A percentile compares a stretch with the other conserved stretches of the same genome.
These are phyloP conservation scores for Andrena praecox DNA, from an alignment of 2,888 invertebrate genomes.

Conservation along the genomic window DNA sequence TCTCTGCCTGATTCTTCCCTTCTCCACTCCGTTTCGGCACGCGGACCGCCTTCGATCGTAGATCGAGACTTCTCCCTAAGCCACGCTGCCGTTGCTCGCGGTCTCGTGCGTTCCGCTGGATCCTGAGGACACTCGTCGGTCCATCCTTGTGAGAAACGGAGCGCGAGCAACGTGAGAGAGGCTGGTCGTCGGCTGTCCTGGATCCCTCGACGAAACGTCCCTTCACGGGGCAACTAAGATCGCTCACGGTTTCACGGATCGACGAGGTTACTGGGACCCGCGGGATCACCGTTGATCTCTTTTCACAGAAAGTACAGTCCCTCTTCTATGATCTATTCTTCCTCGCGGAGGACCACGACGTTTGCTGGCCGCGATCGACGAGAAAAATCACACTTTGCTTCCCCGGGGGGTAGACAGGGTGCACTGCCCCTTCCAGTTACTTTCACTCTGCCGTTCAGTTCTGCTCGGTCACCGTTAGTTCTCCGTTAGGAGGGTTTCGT, in stretches of 20 bases:
- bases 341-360: not conserved
- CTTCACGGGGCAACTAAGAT: not conserved
- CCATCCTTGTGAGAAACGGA: constrained; percentile 67
- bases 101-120: constrained; percentile 61
- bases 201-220: constrained; percentile 9
- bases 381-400: constrained; percentile 17
- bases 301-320: constrained; percentile 2
- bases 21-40: not conserved
- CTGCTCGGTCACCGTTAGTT: constrained; percentile 2
- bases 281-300: not conserved
- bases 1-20: constrained; percentile 12
- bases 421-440: too few relatives aligned
- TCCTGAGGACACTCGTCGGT: constrained; percentile 68
- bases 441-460: not conserved
- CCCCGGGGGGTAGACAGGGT: not conserved
- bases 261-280: not conserved
- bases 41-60: not conserved
- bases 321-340: not conserved
- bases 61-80: constrained; percentile 34
- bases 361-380: not conserved
- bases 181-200: too few relatives aligned
- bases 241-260: not conserved
- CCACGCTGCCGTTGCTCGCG: constrained; percentile 52
- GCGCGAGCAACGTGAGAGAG: constrained; percentile 21
- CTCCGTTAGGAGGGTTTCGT: constrained; percentile 1